phyloP scores from a whole-genome alignment of 1,140 invertebrate species.

The Pygmarrhopalites habei region DNA sequence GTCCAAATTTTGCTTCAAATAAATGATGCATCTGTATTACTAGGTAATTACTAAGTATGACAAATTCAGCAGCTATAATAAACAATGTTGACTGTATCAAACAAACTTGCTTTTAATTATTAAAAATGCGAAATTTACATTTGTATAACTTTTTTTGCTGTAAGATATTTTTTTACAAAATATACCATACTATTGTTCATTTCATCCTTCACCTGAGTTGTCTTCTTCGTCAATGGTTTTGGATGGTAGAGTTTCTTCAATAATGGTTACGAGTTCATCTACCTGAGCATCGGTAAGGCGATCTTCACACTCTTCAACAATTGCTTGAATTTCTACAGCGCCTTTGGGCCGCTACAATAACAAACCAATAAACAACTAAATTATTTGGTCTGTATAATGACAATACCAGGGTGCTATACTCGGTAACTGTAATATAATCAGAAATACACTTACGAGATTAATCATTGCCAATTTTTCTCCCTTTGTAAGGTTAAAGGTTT shows the following conservation, averaged over 20 bases:
- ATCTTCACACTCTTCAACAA: conserved; percentile 39
- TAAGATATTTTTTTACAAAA: background rate
- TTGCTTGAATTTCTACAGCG: conserved; percentile 34
- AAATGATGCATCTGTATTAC: background rate
- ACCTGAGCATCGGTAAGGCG: conserved; percentile 31
- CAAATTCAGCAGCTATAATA: background rate
- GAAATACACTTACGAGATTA: conserved; percentile 30
- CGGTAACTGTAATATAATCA: too few species aligned
- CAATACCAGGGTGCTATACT: too few species aligned
- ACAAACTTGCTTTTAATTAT: background rate
- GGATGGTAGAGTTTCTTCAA: conserved; percentile 25
- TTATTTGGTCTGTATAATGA: too few species aligned
- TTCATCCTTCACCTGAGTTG: background rate
- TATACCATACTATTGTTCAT: background rate
- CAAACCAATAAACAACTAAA: too few species aligned
- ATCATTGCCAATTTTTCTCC: conserved; percentile 27
- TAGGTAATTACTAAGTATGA: background rate
- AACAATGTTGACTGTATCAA: background rate
- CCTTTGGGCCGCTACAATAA: conserved; percentile 24
- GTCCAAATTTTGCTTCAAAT: background rate
- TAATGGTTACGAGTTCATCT: conserved; percentile 27
- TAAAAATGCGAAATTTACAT: background rate
- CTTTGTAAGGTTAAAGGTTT: conserved; percentile 29
- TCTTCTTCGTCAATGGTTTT: background rate
- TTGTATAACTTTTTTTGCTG: background rate